Evolutionary conservation across 2,113 vertebrate species (phyloP).

Genomic region (Xiphophorus maculatus): DNA sequence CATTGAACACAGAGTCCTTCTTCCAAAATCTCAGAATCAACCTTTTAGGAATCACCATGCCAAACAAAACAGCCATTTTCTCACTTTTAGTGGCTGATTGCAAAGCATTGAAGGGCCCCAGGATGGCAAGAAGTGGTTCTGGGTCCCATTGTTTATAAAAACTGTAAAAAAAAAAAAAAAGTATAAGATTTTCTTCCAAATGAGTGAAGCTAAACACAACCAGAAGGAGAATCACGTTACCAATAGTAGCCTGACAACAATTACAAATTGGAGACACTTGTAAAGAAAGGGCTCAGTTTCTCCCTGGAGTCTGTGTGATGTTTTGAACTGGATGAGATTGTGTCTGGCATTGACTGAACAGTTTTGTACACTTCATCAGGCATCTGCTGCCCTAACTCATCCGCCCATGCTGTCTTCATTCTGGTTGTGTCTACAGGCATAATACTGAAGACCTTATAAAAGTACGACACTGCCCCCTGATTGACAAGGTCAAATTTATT

Average conservation of each 20-base stretch:
- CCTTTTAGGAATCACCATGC: too few species aligned
- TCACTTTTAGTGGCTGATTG: too few species aligned
- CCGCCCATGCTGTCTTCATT: neutral
- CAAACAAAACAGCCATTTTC: too few species aligned
- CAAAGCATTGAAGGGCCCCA: too few species aligned
- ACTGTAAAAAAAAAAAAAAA: too few species aligned
- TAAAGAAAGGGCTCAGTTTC: neutral
- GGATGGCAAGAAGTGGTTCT: too few species aligned
- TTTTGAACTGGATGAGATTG: neutral
- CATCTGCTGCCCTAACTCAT: neutral
- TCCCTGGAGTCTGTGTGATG: neutral
- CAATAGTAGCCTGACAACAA: neutral
- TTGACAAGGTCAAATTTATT: too few species aligned
- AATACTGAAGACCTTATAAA: neutral
- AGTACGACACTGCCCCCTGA: neutral
- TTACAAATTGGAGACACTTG: constrained; percentile 1
- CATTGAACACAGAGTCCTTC: too few species aligned
- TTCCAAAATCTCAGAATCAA: too few species aligned
- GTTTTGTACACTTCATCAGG: neutral
- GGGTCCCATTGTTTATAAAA: too few species aligned
- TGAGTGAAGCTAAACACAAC: neutral
- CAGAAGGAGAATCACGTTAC: neutral
- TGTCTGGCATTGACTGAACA: constrained; percentile 2
- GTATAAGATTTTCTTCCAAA: neutral
- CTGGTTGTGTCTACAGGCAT: neutral